Conservation (phyloP, 2,797 vertebrate species). For the Danio aesculapii region DNA sequence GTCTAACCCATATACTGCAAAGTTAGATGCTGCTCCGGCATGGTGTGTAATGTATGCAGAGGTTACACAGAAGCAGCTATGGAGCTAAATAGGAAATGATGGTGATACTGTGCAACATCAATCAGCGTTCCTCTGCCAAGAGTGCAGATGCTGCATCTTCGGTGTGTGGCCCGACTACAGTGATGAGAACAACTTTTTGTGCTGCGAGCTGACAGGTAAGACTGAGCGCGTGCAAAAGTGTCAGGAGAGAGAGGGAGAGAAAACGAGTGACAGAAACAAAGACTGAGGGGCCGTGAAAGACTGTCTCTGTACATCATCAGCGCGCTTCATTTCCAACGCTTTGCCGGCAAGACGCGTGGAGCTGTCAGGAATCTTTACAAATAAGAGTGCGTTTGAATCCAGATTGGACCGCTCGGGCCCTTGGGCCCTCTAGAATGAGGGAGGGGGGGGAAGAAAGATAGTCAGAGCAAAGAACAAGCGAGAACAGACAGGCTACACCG, state of each 20-base stretch:
- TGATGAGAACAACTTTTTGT: constrained; percentile 44
- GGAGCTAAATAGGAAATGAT: constrained; percentile 55
- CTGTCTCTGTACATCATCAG: constrained; percentile 51
- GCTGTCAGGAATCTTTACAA: constrained; percentile 52
- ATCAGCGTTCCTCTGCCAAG: constrained; percentile 33
- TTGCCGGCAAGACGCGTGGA: constrained; percentile 34
- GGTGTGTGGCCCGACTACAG: constrained; percentile 21
- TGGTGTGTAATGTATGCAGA: constrained; percentile 32
- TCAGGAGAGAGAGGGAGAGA: constrained; percentile 29
- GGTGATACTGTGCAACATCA: constrained; percentile 45
- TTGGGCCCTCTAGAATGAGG: constrained; percentile 18
- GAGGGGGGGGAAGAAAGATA: constrained; percentile 18
- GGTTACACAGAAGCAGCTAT: constrained; percentile 32
- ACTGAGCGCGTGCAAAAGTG: constrained; percentile 34
- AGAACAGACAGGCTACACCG: constrained; percentile 8
- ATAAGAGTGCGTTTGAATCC: constrained; percentile 40
- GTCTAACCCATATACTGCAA: neutral
- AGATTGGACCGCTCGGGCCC: constrained; percentile 26
- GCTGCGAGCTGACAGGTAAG: constrained; percentile 45
- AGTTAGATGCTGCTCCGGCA: constrained; percentile 13
- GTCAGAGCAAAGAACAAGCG: constrained; percentile 24
- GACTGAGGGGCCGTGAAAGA: constrained; percentile 44
- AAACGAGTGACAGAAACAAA: constrained; percentile 48
- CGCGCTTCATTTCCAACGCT: constrained; percentile 44
- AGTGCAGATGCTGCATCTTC: constrained; percentile 45